Percentiles rank a stretch among this genome's conserved stretches.
Evolutionary conservation across 2,888 invertebrate species (phyloP).

Genomic region (Dryomyza anilis): DNA sequence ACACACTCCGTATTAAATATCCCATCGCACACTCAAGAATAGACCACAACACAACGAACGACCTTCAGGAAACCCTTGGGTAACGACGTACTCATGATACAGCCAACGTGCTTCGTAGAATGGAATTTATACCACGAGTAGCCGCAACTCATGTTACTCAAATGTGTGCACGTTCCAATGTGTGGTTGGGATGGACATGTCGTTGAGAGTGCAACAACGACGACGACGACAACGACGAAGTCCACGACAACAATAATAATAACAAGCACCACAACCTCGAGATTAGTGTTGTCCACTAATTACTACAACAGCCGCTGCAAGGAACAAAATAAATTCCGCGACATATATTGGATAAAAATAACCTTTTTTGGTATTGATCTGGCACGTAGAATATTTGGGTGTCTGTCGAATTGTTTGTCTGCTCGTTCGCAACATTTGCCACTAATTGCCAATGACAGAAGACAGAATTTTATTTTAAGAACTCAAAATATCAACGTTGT

Average conservation of each 20-base stretch:
- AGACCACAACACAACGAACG: constrained; percentile 16
- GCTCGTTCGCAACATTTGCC: not conserved
- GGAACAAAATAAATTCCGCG: not conserved
- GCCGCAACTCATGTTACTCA: constrained; percentile 15
- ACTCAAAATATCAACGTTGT: not conserved
- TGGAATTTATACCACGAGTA: constrained; percentile 21
- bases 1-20: too few relatives aligned
- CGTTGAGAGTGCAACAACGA: too few relatives aligned
- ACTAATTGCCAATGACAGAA: constrained; percentile 23
- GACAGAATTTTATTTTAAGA: constrained; percentile 11
- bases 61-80: constrained; percentile 17
- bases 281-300: constrained; percentile 18
- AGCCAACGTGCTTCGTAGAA: not conserved
- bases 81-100: not conserved
- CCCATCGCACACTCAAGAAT: too few relatives aligned
- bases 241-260: not conserved
- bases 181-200: not conserved
- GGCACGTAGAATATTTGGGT: constrained; percentile 3
- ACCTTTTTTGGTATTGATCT: constrained; percentile 11
- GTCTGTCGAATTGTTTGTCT: too few relatives aligned
- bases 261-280: not conserved
- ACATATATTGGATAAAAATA: not conserved
- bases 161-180: constrained; percentile 15
- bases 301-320: not conserved
- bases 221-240: too few relatives aligned